Base-by-base conservation (phyloP, 2,888 invertebrate genomes). In the Tipula confusa region DNA sequence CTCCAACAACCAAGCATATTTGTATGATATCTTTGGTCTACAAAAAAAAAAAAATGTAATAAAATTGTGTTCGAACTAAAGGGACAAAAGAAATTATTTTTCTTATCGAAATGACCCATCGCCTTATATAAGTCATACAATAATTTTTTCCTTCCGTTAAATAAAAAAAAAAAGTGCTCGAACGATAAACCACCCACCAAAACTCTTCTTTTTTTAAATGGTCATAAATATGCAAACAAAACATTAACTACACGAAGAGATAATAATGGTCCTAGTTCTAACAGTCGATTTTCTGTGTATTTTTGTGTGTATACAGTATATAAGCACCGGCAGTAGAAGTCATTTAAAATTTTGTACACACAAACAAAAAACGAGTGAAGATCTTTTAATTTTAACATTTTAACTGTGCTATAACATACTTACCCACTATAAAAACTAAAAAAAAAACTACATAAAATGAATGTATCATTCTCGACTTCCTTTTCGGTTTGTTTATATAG, bases 351-450 rank as follows among this genome's bases (percentile, higher is more conserved):
- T 64, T 18, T 64, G 64, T 64, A 64, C 24, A 64, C 24, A 64
- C 2, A 18, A 18, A 64, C 13, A 64, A 18, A 64, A 64, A 64
- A 18, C 18, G 1, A 64, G 64, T 24, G 64, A 13, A 64, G 64
- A 64, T 64, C 64, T 64, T 24, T 64, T 64, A 64, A 64, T 64
- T 64, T 64, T 64, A 24, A 64, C 64, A 64, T 64, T 64, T 64
- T 24, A 64, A 64, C 64, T 64, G 24, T 64, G 64, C 48, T 64
- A 64, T 64, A 64, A 64, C 64, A 64, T 64, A 18, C 64, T 64
- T 64, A 64, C 11, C 64, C 64, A 64, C 64, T 64, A 64, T 64
- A 64, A 64, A 64, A 64, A 64, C 64, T 24, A 24, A 24, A 64
- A 43, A 43, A 43, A 4, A 13, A n/a, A n/a, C 4, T 64, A 24